Conservation (phyloP, 2,797 vertebrate species). For the Lepus townsendii region DNA sequence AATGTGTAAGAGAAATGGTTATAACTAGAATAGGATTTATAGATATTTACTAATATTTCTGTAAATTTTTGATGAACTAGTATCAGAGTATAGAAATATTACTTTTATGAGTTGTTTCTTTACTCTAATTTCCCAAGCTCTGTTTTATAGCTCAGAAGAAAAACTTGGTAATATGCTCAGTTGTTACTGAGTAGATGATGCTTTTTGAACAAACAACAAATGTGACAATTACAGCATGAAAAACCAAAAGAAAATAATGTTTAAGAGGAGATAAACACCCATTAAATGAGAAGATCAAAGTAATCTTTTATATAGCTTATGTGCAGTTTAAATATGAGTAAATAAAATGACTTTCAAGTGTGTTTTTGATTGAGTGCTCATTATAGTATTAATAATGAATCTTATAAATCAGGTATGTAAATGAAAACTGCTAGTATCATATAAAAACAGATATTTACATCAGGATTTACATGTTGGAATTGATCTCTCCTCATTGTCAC, state of each 20-base stretch:
- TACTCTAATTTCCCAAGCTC: neutral
- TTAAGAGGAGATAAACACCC: neutral
- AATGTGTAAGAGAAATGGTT: neutral
- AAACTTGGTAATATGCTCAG: neutral
- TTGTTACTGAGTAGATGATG: neutral
- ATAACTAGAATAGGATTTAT: neutral
- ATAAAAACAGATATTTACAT: neutral
- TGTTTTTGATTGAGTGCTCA: neutral
- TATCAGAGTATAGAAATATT: neutral
- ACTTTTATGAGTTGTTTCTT: neutral
- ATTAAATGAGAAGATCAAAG: conserved; percentile 12
- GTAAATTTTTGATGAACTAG: neutral
- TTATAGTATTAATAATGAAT: neutral
- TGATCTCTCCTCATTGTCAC: neutral
- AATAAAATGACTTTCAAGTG: conserved; percentile 33
- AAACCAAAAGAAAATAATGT: conserved; percentile 7
- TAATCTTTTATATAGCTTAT: neutral
- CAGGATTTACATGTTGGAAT: conserved; percentile 20
- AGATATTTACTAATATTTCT: neutral
- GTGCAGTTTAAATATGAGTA: neutral
- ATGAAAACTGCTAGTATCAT: neutral
- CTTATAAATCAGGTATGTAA: neutral
- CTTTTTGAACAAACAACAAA: conserved; percentile 25
- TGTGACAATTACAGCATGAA: neutral
- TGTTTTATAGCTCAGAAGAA: neutral